phyloP scores from a whole-genome alignment of 2,113 vertebrate genomes.

The Eurystomus gularis region DNA sequence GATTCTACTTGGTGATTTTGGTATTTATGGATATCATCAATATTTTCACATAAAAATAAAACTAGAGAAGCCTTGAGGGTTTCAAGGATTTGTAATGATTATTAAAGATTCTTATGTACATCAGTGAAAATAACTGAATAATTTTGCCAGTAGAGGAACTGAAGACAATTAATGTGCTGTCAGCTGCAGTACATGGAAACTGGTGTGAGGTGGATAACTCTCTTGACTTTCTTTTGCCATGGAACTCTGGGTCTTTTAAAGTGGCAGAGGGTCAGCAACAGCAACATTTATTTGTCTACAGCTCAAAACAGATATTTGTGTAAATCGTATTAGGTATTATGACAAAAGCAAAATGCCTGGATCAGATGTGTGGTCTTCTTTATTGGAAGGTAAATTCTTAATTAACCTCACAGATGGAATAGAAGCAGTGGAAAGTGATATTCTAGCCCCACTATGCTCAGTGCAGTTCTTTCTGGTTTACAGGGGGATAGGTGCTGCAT shows the following conservation, averaged over 20 bases:
- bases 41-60: background rate
- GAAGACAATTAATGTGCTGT: background rate
- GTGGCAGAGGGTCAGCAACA: background rate
- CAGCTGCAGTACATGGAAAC: background rate
- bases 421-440: background rate
- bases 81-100: background rate
- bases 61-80: background rate
- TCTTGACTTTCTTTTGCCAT: background rate
- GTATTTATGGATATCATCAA: background rate
- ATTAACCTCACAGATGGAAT: background rate
- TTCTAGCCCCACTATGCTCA: background rate
- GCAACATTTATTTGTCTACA: background rate
- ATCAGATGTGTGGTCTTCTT: background rate
- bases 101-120: background rate
- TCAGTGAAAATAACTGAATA: background rate
- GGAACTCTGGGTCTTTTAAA: background rate
- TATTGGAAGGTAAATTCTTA: background rate
- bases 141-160: background rate
- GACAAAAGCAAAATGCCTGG: background rate
- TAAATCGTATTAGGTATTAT: background rate
- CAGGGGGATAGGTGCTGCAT: background rate
- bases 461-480: background rate
- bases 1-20: background rate
- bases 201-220: background rate
- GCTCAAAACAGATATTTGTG: background rate